These are phyloP conservation scores for Drosophila orena DNA, from an alignment of 1,140 invertebrate genomes.

Conservation along the genomic window DNA sequence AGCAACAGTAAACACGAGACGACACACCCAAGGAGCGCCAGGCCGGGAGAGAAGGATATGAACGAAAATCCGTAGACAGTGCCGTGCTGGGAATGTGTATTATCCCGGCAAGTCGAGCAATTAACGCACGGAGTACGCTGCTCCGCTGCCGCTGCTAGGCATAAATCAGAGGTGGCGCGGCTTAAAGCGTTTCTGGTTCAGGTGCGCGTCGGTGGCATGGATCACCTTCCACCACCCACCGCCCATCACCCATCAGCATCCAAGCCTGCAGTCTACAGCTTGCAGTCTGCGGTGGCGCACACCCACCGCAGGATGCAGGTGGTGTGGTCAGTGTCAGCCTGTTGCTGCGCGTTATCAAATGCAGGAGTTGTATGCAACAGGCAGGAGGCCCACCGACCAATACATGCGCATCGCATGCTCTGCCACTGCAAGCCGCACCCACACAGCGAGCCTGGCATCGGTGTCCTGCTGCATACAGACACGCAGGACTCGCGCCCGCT, in stretches of 20 bases:
- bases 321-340: conserved; percentile 61
- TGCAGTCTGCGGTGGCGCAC: conserved; percentile 30
- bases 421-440: conserved; percentile 2
- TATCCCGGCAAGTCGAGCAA: conserved; percentile 28
- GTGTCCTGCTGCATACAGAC: not conserved
- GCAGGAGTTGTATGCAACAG: conserved; percentile 63
- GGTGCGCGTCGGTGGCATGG: not conserved
- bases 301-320: conserved; percentile 11
- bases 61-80: conserved; percentile 10
- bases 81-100: conserved; percentile 5
- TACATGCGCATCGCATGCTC: conserved; percentile 14
- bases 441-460: not conserved
- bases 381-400: conserved; percentile 33
- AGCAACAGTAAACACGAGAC: conserved; percentile 20
- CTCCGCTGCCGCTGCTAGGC: not conserved
- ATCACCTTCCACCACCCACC: not conserved
- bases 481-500: conserved; percentile 58
- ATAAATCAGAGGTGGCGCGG: conserved; percentile 1
- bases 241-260: not conserved
- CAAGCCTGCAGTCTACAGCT: not conserved
- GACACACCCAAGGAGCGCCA: conserved; percentile 45
- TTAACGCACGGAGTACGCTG: conserved; percentile 13
- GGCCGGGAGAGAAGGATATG: not conserved
- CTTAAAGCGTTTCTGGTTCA: not conserved
- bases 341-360: conserved; percentile 59